Evolutionary conservation across 2,113 vertebrate species (phyloP).

Genomic region (Halcyon senegalensis): DNA sequence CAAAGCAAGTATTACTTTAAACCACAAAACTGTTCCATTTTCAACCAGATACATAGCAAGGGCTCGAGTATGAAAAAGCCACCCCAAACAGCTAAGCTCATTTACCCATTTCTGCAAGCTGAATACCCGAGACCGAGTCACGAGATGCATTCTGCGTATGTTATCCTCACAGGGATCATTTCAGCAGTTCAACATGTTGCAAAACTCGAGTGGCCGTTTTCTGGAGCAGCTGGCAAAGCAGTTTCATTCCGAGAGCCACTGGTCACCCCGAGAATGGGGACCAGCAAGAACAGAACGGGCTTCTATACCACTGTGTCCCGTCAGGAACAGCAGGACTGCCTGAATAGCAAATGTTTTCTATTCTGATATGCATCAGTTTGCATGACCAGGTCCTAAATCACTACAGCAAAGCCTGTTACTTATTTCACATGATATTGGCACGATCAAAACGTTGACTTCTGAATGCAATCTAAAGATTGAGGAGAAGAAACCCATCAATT

Average conservation of each 20-base stretch:
- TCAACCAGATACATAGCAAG: neutral
- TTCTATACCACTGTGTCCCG: fast-evolving
- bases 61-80: neutral
- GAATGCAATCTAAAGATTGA: neutral
- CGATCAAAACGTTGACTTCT: neutral
- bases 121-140: neutral
- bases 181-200: slow-evolving; percentile 2
- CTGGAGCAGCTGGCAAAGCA: slow-evolving; percentile 40
- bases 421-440: neutral
- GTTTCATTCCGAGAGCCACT: neutral
- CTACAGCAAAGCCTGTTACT: neutral
- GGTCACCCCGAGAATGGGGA: neutral
- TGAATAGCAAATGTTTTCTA: neutral
- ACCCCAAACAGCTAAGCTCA: neutral
- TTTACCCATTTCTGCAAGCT: neutral
- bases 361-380: neutral
- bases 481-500: neutral
- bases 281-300: neutral
- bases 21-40: slow-evolving; percentile 10
- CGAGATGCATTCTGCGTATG: neutral
- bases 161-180: neutral
- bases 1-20: slow-evolving; percentile 17
- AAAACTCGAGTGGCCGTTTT: neutral
- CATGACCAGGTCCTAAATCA: neutral
- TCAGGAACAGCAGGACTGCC: neutral